Percentiles rank a stretch among this genome's conserved stretches.
phyloP scores from a whole-genome alignment of 2,888 invertebrate species.

The Erannis defoliaria region DNA sequence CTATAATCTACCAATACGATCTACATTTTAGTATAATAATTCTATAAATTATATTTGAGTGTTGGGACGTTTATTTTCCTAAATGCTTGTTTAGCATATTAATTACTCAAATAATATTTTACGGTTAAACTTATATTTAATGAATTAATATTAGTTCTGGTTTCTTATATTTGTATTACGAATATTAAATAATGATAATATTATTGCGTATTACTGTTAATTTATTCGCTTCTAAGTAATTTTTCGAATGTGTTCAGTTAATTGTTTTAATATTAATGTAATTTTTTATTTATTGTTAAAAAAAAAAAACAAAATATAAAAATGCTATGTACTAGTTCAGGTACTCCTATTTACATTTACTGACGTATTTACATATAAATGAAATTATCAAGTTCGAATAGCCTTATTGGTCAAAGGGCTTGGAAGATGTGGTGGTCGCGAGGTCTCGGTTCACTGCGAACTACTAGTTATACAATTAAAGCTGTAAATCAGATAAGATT shows the following conservation, averaged over 20 bases:
- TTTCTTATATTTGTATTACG: slow-evolving; percentile 29
- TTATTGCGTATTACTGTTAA: not conserved
- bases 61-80: slow-evolving; percentile 42
- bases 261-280: not conserved
- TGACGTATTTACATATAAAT: too few relatives aligned
- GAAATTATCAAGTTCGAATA: too few relatives aligned
- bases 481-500: slow-evolving; percentile 50
- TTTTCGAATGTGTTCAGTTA: not conserved
- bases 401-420: too few relatives aligned
- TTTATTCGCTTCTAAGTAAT: not conserved
- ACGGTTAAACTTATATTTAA: slow-evolving; percentile 39
- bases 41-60: slow-evolving; percentile 44
- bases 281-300: too few relatives aligned
- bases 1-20: slow-evolving; percentile 1
- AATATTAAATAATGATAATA: slow-evolving; percentile 21
- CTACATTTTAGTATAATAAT: slow-evolving; percentile 33
- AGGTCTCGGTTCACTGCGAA: too few relatives aligned
- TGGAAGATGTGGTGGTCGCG: too few relatives aligned
- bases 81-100: slow-evolving; percentile 39
- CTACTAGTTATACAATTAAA: not conserved
- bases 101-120: slow-evolving; percentile 36
- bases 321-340: too few relatives aligned
- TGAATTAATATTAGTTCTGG: slow-evolving; percentile 25
- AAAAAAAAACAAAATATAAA: too few relatives aligned
- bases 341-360: too few relatives aligned